Conservation (phyloP, 2,888 invertebrate genomes). For the Volucella bombylans region DNA sequence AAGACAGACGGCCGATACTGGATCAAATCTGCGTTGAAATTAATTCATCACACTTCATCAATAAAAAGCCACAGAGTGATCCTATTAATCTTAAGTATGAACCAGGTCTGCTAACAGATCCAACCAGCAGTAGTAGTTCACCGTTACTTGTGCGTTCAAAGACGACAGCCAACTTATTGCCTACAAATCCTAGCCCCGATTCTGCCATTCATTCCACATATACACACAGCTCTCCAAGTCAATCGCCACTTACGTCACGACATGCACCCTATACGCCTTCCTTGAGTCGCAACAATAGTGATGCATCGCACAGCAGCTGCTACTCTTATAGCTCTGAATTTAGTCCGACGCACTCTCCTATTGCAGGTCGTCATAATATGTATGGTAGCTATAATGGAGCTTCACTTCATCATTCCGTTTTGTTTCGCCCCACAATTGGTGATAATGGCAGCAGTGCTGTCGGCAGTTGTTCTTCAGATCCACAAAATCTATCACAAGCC, state of each 20-base stretch:
- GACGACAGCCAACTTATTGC: slow-evolving; percentile 84
- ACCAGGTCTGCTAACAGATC: slow-evolving; percentile 76
- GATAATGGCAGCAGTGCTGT: slow-evolving; percentile 74
- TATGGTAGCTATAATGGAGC: slow-evolving; percentile 78
- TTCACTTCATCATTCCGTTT: slow-evolving; percentile 83
- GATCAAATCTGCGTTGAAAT: slow-evolving; percentile 79
- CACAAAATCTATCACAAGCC: slow-evolving; percentile 77
- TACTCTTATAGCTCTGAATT: slow-evolving; percentile 93
- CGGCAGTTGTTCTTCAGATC: slow-evolving; percentile 64
- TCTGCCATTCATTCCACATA: slow-evolving; percentile 95
- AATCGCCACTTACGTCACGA: slow-evolving; percentile 92
- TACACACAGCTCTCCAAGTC: slow-evolving; percentile 90
- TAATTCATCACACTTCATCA: slow-evolving; percentile 65
- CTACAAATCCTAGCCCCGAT: slow-evolving; percentile 93
- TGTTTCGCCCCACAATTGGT: slow-evolving; percentile 83
- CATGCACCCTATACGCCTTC: slow-evolving; percentile 92
- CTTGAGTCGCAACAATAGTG: slow-evolving; percentile 93
- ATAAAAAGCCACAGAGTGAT: slow-evolving; percentile 78
- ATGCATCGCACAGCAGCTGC: slow-evolving; percentile 94
- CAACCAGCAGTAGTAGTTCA: slow-evolving; percentile 83
- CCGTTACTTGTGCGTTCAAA: slow-evolving; percentile 87
- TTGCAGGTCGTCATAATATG: slow-evolving; percentile 86
- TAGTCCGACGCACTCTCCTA: slow-evolving; percentile 94
- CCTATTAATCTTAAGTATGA: slow-evolving; percentile 82
- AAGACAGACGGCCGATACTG: slow-evolving; percentile 77